Evolutionary conservation across 1,140 invertebrate species (phyloP).

Genomic region (Nymphalis io): DNA sequence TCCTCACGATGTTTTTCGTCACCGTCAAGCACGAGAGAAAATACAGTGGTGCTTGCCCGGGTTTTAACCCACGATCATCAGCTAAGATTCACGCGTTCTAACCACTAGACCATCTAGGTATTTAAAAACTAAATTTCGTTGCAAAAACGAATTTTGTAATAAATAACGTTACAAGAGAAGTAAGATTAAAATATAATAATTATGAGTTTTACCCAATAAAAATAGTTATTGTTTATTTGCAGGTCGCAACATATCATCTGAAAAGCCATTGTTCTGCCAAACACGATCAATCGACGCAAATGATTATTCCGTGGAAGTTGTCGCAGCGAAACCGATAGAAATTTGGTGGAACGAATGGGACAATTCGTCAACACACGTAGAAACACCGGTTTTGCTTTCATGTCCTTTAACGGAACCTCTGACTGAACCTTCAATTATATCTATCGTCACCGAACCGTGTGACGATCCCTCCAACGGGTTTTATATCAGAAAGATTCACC

Average conservation of each 20-base stretch:
- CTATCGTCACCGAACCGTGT: slow-evolving; percentile 73
- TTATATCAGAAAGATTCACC: slow-evolving; percentile 45
- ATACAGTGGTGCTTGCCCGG: too few species aligned
- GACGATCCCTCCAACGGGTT: slow-evolving; percentile 68
- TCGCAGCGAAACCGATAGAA: slow-evolving; percentile 71
- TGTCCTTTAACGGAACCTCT: slow-evolving; percentile 68
- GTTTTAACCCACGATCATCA: too few species aligned
- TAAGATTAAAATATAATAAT: too few species aligned
- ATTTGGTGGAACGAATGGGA: slow-evolving; percentile 80
- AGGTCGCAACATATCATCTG: slow-evolving; percentile 63
- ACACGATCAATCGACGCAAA: slow-evolving; percentile 54
- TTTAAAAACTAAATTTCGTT: too few species aligned
- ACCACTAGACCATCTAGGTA: too few species aligned
- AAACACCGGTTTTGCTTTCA: slow-evolving; percentile 72
- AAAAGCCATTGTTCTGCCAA: slow-evolving; percentile 70
- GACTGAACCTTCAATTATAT: slow-evolving; percentile 54
- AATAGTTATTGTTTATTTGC: slow-evolving; percentile 43
- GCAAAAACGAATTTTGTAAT: too few species aligned
- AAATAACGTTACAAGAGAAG: too few species aligned
- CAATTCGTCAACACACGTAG: slow-evolving; percentile 48
- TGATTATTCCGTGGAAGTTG: slow-evolving; percentile 67
- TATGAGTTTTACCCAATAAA: background rate
- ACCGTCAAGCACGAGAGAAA: too few species aligned
- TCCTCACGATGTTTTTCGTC: too few species aligned
- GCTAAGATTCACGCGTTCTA: too few species aligned